Percentiles rank a stretch among this genome's conserved stretches.
These are phyloP conservation scores for Mesaphorura yosii DNA, from an alignment of 1,140 invertebrate species.

Conservation along the genomic window DNA sequence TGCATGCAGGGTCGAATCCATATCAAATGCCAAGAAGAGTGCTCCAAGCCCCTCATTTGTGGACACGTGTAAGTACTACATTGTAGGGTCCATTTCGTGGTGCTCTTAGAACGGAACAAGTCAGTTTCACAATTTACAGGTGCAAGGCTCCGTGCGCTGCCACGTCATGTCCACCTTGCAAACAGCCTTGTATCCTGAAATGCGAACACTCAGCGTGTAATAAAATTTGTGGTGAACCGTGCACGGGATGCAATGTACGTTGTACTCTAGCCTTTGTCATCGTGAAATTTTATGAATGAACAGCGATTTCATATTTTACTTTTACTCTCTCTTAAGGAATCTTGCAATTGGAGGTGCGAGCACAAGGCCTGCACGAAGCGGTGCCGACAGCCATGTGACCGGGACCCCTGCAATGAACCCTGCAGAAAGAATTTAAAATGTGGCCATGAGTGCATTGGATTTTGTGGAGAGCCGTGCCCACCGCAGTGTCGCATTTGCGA, in stretches of 20 bases:
- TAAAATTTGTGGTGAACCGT: constrained; percentile 47
- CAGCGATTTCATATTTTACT: constrained; percentile 2
- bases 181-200: constrained; percentile 42
- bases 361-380: constrained; percentile 45
- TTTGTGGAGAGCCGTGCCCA: constrained; percentile 54
- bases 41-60: constrained; percentile 49
- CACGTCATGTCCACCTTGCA: constrained; percentile 52
- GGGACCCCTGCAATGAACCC: constrained; percentile 42
- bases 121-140: too few species aligned
- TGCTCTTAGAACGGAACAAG: too few species aligned
- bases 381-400: constrained; percentile 45
- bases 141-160: constrained; percentile 49
- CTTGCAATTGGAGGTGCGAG: constrained; percentile 37
- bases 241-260: constrained; percentile 46
- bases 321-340: constrained; percentile 25
- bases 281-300: neutral
- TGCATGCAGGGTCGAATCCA: constrained; percentile 53
- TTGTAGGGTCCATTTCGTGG: too few species aligned
- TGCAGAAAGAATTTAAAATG: constrained; percentile 43
- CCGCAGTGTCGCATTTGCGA: constrained; percentile 37
- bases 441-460: constrained; percentile 50
- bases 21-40: constrained; percentile 45
- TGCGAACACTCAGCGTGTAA: constrained; percentile 48
- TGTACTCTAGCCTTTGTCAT: neutral
- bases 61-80: constrained; percentile 42